Evolutionary conservation across 2,113 vertebrate genomes (phyloP), one percentile per base, ranked within the genome.

Genomic region (Gadus macrocephalus): DNA sequence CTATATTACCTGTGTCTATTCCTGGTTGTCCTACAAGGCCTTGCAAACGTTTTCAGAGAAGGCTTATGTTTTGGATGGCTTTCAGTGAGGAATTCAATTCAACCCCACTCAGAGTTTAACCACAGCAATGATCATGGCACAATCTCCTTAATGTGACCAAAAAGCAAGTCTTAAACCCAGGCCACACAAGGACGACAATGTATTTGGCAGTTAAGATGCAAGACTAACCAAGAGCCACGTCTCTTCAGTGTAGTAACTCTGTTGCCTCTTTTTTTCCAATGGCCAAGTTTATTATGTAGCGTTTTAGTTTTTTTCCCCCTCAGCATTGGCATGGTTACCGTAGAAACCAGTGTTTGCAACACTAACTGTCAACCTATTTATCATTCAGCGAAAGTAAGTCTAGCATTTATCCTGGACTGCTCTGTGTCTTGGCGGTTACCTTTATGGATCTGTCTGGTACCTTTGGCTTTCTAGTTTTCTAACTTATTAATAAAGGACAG

Each of bases 51-150:
- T 69, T 78, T 74, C 60, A 11, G 59, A 8, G 17, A n/a, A 68
- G 35, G 59, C 80, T 87, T 84, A 84, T 80, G 81, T 79, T 83
- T 49, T 84, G 81, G 85, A 80, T 62, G 38, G 65, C 55, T 15
- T 38, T 60, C 9, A 38, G 59, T 38, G 73, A 72, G 66, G 78
- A 82, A 80, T 76, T 77, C 58, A 67, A 69, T 4, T 8, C n/a
- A 49, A 19, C 59, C 74, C 62, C 74, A 75, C 42, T 49, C 53
- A 77, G 62, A 67, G 61, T 77, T 74, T 72, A 83, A 78, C 78
- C 16, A 42, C 66, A 9, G 74, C 71, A 35, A 63, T 69, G 78
- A 78, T 62, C 67, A 61, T 56, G 20, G 3, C 53, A 62, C 77
- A 25, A 3, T 28, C 67, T 72, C 56, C 76, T 79, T 73, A 74